Evolutionary conservation across 1,140 invertebrate genomes (phyloP).

Genomic region (Trichonephila clavipes): DNA sequence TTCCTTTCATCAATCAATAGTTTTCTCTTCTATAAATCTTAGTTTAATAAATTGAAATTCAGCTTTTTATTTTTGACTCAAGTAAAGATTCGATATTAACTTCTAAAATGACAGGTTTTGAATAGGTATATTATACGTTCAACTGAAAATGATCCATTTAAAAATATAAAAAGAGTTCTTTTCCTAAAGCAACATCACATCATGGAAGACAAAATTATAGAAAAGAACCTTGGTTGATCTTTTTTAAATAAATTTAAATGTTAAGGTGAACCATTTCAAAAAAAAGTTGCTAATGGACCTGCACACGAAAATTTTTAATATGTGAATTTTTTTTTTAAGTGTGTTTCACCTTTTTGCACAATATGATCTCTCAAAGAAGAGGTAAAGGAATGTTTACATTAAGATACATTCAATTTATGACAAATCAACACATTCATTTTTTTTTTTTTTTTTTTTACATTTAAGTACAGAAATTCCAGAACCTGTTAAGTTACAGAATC

Average conservation of each 20-base stretch:
- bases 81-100: too few relatives aligned
- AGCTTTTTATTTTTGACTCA: too few relatives aligned
- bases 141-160: too few relatives aligned
- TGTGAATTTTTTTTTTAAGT: background rate
- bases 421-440: background rate
- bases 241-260: background rate
- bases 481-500: background rate
- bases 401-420: background rate
- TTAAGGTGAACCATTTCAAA: background rate
- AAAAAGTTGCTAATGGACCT: background rate
- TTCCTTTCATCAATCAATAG: too few relatives aligned
- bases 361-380: background rate
- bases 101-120: too few relatives aligned
- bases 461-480: background rate
- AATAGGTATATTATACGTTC: too few relatives aligned
- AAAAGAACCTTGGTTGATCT: background rate
- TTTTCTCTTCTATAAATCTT: too few relatives aligned
- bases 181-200: background rate
- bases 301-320: background rate
- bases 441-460: background rate
- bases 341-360: background rate
- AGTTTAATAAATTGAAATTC: too few relatives aligned
- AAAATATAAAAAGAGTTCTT: too few relatives aligned
- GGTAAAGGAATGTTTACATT: background rate
- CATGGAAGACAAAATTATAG: background rate